Evolutionary conservation across 2,888 invertebrate genomes (phyloP).

Genomic region (Venusia cambrica): DNA sequence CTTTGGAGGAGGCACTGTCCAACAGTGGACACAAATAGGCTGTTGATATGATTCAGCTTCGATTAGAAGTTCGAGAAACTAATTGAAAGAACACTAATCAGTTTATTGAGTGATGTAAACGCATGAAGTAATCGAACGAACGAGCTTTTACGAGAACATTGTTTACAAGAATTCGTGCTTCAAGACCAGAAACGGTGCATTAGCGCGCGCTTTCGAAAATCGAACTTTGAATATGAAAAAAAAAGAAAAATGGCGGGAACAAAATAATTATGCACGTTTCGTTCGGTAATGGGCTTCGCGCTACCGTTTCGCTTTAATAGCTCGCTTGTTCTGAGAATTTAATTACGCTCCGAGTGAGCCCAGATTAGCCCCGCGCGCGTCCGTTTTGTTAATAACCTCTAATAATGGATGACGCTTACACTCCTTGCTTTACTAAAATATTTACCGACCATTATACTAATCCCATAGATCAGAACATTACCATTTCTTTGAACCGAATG

Average conservation of each 20-base stretch:
- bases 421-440: slow-evolving; percentile 39
- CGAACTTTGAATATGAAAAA: slow-evolving; percentile 67
- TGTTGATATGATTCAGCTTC: too few relatives aligned
- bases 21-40: too few relatives aligned
- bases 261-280: slow-evolving; percentile 81
- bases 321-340: slow-evolving; percentile 79
- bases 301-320: slow-evolving; percentile 79
- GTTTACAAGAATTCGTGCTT: slow-evolving; percentile 74
- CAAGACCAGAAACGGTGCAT: slow-evolving; percentile 65
- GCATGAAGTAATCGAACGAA: slow-evolving; percentile 69
- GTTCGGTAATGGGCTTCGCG: slow-evolving; percentile 77
- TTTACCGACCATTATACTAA: slow-evolving; percentile 43
- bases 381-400: slow-evolving; percentile 77
- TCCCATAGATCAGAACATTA: slow-evolving; percentile 31
- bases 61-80: slow-evolving; percentile 35
- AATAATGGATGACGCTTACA: slow-evolving; percentile 72
- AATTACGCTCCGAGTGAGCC: slow-evolving; percentile 69
- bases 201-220: slow-evolving; percentile 72
- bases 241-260: slow-evolving; percentile 67
- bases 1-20: too few relatives aligned
- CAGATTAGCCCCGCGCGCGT: slow-evolving; percentile 72
- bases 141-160: slow-evolving; percentile 76
- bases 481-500: slow-evolving; percentile 25
- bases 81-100: slow-evolving; percentile 53
- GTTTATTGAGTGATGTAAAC: slow-evolving; percentile 54